Percentiles rank a stretch among this genome's conserved stretches.
Conservation (phyloP, 1,140 invertebrate genomes). For the Drosophila sproati region DNA sequence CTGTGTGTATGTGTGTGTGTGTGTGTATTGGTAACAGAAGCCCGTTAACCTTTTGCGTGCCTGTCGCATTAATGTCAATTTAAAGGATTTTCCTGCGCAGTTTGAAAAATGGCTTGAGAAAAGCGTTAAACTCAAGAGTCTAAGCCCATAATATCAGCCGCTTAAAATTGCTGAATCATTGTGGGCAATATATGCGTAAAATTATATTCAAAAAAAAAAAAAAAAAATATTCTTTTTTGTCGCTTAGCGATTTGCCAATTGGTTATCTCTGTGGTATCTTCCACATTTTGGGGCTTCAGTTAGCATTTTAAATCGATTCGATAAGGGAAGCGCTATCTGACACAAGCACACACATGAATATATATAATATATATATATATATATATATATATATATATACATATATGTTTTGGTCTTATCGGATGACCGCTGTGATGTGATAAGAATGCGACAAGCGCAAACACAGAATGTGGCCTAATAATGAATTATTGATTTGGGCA, state of each 20-base stretch:
- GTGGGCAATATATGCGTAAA: slow-evolving; percentile 24
- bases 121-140: slow-evolving; percentile 12
- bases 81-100: slow-evolving; percentile 37
- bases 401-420: not conserved
- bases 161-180: slow-evolving; percentile 24
- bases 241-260: not conserved
- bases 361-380: not conserved
- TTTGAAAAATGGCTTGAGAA: slow-evolving; percentile 1
- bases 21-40: slow-evolving; percentile 10
- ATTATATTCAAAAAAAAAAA: slow-evolving; percentile 6
- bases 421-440: slow-evolving; percentile 8
- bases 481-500: slow-evolving; percentile 32
- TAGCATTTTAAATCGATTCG: slow-evolving; percentile 16
- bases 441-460: slow-evolving; percentile 25
- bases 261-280: not conserved
- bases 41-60: slow-evolving; percentile 40
- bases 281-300: not conserved
- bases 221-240: not conserved
- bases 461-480: slow-evolving; percentile 16
- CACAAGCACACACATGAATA: not conserved
- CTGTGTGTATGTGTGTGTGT: slow-evolving; percentile 3
- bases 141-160: slow-evolving; percentile 28
- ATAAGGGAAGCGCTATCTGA: slow-evolving; percentile 7
- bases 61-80: slow-evolving; percentile 56
- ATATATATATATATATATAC: not conserved